Evolutionary conservation across 2,797 vertebrate genomes (phyloP), one percentile per base, ranked within the genome.

Genomic region (Crenuchus spilurus): DNA sequence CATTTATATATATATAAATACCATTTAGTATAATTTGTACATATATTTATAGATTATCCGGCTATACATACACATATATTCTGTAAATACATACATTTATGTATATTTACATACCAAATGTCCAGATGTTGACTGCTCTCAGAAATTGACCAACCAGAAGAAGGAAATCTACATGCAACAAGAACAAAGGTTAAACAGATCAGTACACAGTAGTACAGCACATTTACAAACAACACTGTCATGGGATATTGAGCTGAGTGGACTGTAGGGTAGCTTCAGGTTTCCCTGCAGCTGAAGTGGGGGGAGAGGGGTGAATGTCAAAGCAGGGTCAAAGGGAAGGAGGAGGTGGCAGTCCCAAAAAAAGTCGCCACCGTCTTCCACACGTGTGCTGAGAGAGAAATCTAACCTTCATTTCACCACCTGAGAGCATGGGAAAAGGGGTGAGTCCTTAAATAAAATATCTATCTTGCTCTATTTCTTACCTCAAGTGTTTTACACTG

Each of bases 351-450:
- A 84, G 76, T 80, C 86, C 91, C 76, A 87, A 90, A 92, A 91
- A 89, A 91, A 88, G 84, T 79, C 78, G 85, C 84, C 77, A 85
- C 78, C 84, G 84, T 82, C 69, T 82, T 81, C 65, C 49, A 80
- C 87, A 86, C 69, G 58, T 85, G 87, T 77, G 67, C 33, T 30
- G 61, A 64, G 58, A 72, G 33, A 24, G 61, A 57, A 39, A 55
- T 2, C 75, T 60, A 78, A 82, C 73, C 72, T 84, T 87, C 74
- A 83, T 77, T 41, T 49, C 82, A 86, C 80, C 83, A 77, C 70
- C 73, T 0, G 74, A 82, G 79, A 90, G 14, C 86, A 93, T 93
- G 92, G 91, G 86, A 10, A 84, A 77, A 90, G 90, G 90, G 89
- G 92, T 93, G 46, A 93, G 92, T 89, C 35, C 20, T 20, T n/a